Percentiles rank a stretch among this genome's conserved stretches.
Evolutionary conservation across 2,113 vertebrate genomes (phyloP).

Genomic region (Grantiella picta): DNA sequence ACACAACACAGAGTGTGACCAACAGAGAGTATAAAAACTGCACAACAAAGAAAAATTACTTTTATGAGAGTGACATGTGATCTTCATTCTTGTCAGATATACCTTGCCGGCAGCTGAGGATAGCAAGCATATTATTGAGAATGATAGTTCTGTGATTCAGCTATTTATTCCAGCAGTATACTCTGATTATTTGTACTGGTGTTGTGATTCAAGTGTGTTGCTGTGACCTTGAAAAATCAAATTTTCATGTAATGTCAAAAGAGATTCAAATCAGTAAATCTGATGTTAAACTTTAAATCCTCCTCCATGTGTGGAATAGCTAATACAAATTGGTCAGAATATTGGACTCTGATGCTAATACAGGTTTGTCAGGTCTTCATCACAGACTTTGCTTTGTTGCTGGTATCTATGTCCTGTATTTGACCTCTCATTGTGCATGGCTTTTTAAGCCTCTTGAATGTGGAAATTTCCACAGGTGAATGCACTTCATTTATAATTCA

Average conservation of each 20-base stretch:
- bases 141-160: neutral
- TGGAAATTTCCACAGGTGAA: neutral
- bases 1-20: rapidly evolving
- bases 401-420: neutral
- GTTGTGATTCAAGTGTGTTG: neutral
- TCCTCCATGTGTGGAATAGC: neutral
- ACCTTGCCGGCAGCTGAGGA: neutral
- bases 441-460: neutral
- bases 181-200: neutral
- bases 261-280: neutral
- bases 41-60: neutral
- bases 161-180: neutral
- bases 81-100: neutral
- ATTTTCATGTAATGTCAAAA: neutral
- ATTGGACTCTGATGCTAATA: neutral
- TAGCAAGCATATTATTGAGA: neutral
- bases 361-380: neutral
- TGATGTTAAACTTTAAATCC: neutral
- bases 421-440: neutral
- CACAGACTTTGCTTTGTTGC: neutral
- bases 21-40: neutral
- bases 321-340: neutral
- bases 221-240: neutral
- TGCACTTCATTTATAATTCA: neutral
- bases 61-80: neutral